These are phyloP conservation scores for Propithecus deckenii DNA, from an alignment of 2,797 vertebrate genomes.

Conservation along the genomic window DNA sequence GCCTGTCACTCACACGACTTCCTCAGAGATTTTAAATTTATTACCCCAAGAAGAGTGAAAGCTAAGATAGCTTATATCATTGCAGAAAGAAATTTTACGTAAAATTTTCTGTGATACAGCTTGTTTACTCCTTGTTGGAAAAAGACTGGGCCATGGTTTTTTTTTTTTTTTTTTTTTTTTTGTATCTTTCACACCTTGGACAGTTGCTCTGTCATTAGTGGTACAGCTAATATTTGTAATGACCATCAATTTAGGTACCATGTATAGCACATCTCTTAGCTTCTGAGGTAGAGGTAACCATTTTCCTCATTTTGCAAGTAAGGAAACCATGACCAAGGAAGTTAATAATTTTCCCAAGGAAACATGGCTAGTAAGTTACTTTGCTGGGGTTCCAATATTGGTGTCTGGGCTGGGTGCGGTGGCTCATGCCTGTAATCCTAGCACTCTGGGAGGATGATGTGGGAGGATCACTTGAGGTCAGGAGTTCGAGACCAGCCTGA, in stretches of 20 bases:
- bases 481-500: too few relatives aligned
- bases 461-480: too few relatives aligned
- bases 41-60: neutral
- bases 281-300: neutral
- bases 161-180: slow-evolving; percentile 27
- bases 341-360: neutral
- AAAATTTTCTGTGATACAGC: neutral
- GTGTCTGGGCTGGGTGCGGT: neutral
- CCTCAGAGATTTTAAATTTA: neutral
- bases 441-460: too few relatives aligned
- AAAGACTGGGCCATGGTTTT: neutral
- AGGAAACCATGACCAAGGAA: neutral
- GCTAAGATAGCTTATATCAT: neutral
- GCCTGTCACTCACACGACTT: neutral
- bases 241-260: neutral
- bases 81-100: neutral
- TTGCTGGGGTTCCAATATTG: neutral
- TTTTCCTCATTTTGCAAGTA: neutral
- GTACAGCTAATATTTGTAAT: neutral
- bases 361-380: too few relatives aligned
- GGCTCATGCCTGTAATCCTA: too few relatives aligned
- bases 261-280: too few relatives aligned
- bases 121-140: neutral
- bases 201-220: neutral
- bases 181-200: neutral